Percentiles rank a stretch among this genome's conserved stretches.
phyloP scores from a whole-genome alignment of 2,113 vertebrate genomes.

The Cheirogaleus medius region DNA sequence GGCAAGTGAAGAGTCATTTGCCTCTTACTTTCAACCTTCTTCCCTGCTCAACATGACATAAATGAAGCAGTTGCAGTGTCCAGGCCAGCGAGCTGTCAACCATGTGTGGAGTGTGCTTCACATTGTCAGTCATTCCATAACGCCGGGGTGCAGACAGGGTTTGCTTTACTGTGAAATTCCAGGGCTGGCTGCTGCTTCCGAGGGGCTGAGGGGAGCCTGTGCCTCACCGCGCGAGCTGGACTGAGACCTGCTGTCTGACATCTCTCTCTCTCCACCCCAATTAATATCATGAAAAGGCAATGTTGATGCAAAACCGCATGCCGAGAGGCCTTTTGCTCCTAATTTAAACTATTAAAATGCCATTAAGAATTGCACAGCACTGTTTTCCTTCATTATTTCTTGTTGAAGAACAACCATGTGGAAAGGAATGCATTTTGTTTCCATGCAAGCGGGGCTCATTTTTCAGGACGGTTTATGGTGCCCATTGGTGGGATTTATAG shows the following conservation, averaged over 20 bases:
- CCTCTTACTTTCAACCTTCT: not conserved
- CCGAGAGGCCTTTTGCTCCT: conserved; percentile 66
- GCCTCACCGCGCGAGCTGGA: not conserved
- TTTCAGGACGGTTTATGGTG: not conserved
- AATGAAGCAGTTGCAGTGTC: not conserved
- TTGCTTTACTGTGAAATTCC: not conserved
- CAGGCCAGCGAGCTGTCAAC: not conserved
- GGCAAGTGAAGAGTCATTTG: not conserved
- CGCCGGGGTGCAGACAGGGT: not conserved
- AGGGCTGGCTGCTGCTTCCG: not conserved
- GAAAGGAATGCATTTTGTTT: conserved; percentile 60
- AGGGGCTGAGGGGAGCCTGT: not conserved
- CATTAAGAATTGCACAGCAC: conserved; percentile 56
- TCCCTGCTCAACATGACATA: not conserved
- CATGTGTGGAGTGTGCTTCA: not conserved
- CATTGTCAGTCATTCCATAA: not conserved
- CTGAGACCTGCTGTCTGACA: not conserved
- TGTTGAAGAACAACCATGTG: conserved; percentile 59
- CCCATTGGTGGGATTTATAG: conserved; percentile 32
- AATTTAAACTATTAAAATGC: conserved; percentile 76
- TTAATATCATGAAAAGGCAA: conserved; percentile 63
- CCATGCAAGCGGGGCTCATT: not conserved
- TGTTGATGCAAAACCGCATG: conserved; percentile 66
- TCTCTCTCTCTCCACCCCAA: conserved; percentile 39
- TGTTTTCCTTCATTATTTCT: conserved; percentile 69